Conservation (phyloP, 2,797 vertebrate genomes). For the Columba guinea region DNA sequence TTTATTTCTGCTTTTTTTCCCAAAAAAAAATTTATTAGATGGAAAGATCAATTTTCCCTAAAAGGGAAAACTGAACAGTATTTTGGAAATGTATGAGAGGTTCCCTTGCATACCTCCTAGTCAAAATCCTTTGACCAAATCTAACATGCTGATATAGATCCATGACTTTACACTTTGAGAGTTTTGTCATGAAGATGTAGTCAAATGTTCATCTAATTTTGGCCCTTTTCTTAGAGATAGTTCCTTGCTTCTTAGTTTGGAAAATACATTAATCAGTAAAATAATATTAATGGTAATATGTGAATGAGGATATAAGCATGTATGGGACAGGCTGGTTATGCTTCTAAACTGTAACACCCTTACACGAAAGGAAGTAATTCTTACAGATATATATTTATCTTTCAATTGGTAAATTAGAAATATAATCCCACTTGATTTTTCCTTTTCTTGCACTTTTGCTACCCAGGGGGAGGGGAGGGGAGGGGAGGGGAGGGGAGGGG, state of each 20-base stretch:
- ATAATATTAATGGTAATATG: background rate
- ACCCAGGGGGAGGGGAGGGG: too few relatives aligned
- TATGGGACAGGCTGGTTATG: background rate
- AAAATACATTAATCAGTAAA: background rate
- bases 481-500: too few relatives aligned
- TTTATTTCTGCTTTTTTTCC: background rate
- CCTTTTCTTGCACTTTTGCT: accelerated
- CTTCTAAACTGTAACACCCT: background rate
- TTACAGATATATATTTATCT: background rate
- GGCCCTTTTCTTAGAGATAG: background rate
- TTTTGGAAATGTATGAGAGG: background rate
- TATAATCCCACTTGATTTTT: background rate
- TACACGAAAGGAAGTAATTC: background rate
- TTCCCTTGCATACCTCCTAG: background rate
- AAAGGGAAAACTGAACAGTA: background rate
- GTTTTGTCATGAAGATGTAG: background rate
- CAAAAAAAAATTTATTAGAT: background rate
- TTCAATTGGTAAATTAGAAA: background rate
- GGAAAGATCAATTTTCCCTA: background rate
- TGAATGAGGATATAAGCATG: background rate
- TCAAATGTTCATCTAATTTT: background rate
- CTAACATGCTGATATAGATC: background rate
- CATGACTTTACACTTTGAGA: background rate
- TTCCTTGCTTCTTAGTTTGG: background rate
- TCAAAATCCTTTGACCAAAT: background rate